Conservation (phyloP, 1,140 invertebrate species). For the Aradophagus sp. region DNA sequence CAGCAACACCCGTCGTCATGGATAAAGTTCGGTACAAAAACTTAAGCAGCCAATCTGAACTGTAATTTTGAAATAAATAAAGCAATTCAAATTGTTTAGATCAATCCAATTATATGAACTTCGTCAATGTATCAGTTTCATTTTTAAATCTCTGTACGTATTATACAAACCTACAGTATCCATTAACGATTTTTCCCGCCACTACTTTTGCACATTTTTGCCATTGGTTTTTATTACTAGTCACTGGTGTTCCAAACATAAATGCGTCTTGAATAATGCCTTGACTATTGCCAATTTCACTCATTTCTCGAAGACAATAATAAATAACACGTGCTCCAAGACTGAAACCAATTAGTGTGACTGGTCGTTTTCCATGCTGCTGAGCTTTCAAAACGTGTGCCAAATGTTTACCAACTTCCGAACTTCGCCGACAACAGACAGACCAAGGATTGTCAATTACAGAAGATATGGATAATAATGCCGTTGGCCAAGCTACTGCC, state of each 20-base stretch:
- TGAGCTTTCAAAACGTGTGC: slow-evolving; percentile 80
- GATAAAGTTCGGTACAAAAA: slow-evolving; percentile 81
- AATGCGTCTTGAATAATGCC: slow-evolving; percentile 84
- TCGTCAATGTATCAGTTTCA: too few species aligned
- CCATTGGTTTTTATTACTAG: slow-evolving; percentile 77
- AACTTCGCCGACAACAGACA: slow-evolving; percentile 80
- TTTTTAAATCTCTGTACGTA: too few species aligned
- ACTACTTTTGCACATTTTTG: slow-evolving; percentile 77
- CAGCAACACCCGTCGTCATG: slow-evolving; percentile 77
- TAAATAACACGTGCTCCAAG: slow-evolving; percentile 84
- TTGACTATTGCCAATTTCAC: slow-evolving; percentile 74
- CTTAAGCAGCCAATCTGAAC: slow-evolving; percentile 81
- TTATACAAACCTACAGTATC: slow-evolving; percentile 77
- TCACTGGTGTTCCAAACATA: slow-evolving; percentile 81
- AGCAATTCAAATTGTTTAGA: slow-evolving; percentile 11
- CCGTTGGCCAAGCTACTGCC: slow-evolving; percentile 83
- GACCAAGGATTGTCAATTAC: slow-evolving; percentile 87
- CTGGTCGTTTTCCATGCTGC: slow-evolving; percentile 82
- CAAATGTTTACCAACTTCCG: slow-evolving; percentile 81
- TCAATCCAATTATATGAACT: slow-evolving; percentile 2
- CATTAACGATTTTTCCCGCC: slow-evolving; percentile 80
- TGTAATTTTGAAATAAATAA: slow-evolving; percentile 57
- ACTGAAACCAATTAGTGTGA: slow-evolving; percentile 84
- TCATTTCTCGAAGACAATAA: slow-evolving; percentile 79
- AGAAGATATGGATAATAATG: slow-evolving; percentile 78